Evolutionary conservation across 2,113 vertebrate species (phyloP), one percentile per base, ranked within the genome.

Genomic region (Lathamus discolor): DNA sequence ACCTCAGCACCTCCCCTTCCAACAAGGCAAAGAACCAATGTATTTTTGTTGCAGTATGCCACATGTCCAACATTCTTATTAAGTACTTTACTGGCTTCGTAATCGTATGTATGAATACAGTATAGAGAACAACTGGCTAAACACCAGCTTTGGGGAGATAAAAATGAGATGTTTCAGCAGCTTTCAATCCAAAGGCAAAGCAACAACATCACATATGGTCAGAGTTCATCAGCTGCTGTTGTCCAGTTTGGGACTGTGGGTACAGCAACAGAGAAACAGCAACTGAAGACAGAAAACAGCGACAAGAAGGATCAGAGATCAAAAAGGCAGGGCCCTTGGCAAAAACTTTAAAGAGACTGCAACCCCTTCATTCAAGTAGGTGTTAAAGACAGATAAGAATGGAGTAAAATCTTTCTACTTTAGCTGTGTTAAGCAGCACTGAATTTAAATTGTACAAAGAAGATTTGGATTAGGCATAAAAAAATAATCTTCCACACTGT

Each of bases 401-500:
- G 1, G 19, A 81, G 17, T 13, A 66, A 82, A 75, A 74, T 67
- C 49, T 35, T 92, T 33, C 49, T 84, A 62, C 54, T 90, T 84
- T 3, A 85, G 33, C 76, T 88, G 46, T 35, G 51, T 33, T 68
- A 90, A 91, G 57, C 3, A 80, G 83, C 48, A 83, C 31, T 41
- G 70, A 83, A 70, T 70, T 93, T 66, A 70, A 91, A 90, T 22
- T 74, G 69, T n/a, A 89, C 63, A 86, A 76, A 94, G 67, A 64
- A 80, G 81, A 93, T 77, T 74, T 81, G 54, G 63, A 86, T 83
- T 83, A 91, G 22, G 57, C 17, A 6, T 25, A 59, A 37, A 66
- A 62, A 79, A 66, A 81, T 64, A 91, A 69, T 73, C 49, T 77
- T 76, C 68, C 52, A 69, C 12, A 7, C 28, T 33, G 62, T 7